These are phyloP conservation scores for Styela clava DNA, from an alignment of 23 tunicate genomes.

Conservation along the genomic window DNA sequence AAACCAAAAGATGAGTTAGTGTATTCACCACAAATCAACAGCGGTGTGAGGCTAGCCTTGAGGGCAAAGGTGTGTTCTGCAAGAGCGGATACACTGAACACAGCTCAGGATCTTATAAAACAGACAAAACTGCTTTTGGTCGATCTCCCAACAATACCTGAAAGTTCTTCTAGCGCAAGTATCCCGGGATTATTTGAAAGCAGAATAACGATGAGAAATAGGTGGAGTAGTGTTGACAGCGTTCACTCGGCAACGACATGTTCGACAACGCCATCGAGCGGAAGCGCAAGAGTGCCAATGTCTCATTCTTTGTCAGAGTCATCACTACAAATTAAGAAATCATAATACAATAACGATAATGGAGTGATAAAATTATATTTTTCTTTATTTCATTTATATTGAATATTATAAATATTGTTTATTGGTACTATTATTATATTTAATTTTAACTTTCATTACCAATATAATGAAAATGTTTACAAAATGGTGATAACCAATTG, in stretches of 20 bases:
- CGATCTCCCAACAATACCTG: conserved; percentile 18
- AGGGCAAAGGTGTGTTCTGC: conserved; percentile 22
- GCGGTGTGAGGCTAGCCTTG: conserved; percentile 20
- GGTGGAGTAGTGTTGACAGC: not conserved
- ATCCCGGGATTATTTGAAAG: not conserved
- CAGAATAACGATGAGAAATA: not conserved
- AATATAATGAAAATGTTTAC: too few relatives aligned
- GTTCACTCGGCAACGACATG: not conserved
- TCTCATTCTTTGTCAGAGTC: not conserved
- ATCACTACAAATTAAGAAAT: not conserved
- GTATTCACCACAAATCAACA: conserved; percentile 13
- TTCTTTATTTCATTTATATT: too few relatives aligned
- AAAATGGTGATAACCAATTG: too few relatives aligned
- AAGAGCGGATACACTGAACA: conserved; percentile 18
- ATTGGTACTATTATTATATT: too few relatives aligned
- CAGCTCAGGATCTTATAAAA: conserved; percentile 24
- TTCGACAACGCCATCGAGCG: not conserved
- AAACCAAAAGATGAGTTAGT: not conserved
- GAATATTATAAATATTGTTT: too few relatives aligned
- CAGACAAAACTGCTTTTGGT: conserved; percentile 5
- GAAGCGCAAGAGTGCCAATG: not conserved
- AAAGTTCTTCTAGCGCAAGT: not conserved
- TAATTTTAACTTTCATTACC: too few relatives aligned
- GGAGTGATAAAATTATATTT: too few relatives aligned
- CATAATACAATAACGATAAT: too few relatives aligned